These are phyloP conservation scores for Trochalopteron elliotii DNA, from an alignment of 2,113 vertebrate species.

Conservation along the genomic window DNA sequence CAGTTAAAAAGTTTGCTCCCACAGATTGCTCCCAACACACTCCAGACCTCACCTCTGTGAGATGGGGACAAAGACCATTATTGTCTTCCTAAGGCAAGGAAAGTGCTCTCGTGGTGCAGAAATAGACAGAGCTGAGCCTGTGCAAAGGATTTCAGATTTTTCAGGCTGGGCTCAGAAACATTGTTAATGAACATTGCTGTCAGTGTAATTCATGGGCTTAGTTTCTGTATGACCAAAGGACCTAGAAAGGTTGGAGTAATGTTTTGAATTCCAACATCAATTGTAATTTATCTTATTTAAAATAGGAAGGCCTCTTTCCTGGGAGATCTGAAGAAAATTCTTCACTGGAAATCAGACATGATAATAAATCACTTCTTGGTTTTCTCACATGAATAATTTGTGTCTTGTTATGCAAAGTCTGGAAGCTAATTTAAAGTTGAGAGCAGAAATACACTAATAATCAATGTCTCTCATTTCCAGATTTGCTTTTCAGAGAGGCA, in stretches of 20 bases:
- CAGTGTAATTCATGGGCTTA: conserved; percentile 32
- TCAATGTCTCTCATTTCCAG: background rate
- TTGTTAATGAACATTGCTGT: background rate
- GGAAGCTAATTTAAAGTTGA: conserved; percentile 46
- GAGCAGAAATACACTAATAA: conserved; percentile 22
- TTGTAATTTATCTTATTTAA: conserved; percentile 59
- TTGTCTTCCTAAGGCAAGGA: background rate
- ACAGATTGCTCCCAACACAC: background rate
- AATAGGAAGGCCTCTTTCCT: conserved; percentile 19
- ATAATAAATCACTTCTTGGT: conserved; percentile 53
- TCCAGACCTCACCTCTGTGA: background rate
- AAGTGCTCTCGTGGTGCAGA: background rate
- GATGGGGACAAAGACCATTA: background rate
- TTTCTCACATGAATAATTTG: conserved; percentile 52
- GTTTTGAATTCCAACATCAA: conserved; percentile 57
- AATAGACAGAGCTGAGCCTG: background rate
- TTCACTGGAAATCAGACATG: conserved; percentile 11
- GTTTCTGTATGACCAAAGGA: background rate
- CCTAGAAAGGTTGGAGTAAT: conserved; percentile 28
- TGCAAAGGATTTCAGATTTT: background rate
- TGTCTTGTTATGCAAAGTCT: conserved; percentile 28
- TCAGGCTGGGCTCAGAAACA: background rate
- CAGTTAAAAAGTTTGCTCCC: background rate
- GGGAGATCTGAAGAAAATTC: conserved; percentile 24
- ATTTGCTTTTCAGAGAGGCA: background rate